Conservation (phyloP, 2,888 invertebrate species). For the Tipula vernalis region DNA sequence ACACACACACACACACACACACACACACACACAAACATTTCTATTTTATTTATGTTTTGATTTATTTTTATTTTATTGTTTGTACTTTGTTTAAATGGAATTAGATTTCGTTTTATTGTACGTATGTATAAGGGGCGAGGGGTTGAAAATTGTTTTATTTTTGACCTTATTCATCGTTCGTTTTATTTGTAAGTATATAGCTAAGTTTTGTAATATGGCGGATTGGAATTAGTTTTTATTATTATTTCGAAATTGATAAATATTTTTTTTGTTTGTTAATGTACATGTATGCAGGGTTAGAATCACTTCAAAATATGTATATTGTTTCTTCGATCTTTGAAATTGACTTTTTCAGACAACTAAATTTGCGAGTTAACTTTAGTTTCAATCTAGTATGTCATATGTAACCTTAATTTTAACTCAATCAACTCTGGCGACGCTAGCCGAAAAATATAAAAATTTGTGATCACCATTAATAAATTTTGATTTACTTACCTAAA, state of each 20-base stretch:
- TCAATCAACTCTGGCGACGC: no score
- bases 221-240: neutral
- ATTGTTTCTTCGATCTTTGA: no score
- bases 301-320: no score
- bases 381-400: no score
- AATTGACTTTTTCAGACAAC: no score
- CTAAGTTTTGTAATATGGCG: neutral
- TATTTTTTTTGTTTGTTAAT: neutral
- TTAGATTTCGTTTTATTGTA: neutral
- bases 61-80: neutral
- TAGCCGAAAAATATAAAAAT: no score
- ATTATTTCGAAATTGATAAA: neutral
- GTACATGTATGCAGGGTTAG: neutral
- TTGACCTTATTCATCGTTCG: neutral
- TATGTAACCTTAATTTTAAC: no score
- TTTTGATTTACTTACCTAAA: no score
- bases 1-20: no score
- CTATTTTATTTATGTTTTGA: conserved; percentile 4
- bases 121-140: neutral
- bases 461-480: no score
- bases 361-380: no score
- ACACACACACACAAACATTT: neutral
- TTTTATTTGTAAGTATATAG: neutral
- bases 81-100: conserved; percentile 4
- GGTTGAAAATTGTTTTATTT: neutral